Percentiles rank a stretch among this genome's conserved stretches.
Conservation (phyloP, 1,140 invertebrate genomes). For the Dolichoris vasculosae region DNA sequence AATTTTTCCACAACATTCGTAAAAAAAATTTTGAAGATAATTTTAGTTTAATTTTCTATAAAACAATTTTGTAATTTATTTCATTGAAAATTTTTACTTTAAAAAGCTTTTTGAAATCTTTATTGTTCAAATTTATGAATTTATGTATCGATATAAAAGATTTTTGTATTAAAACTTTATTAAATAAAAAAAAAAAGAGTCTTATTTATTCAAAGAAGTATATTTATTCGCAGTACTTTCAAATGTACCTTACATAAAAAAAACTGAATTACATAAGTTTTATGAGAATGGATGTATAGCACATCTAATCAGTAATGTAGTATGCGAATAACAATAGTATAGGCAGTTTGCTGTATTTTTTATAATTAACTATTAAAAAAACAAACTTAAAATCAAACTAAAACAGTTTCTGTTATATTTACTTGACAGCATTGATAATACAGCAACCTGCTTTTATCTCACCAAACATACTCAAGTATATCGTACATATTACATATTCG, state of each 20-base stretch:
- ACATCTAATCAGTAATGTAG: constrained; percentile 45
- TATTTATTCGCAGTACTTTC: constrained; percentile 53
- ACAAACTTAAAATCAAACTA: constrained; percentile 45
- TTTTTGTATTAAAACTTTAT: neutral
- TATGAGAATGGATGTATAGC: constrained; percentile 50
- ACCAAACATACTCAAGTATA: constrained; percentile 51
- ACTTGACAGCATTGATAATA: constrained; percentile 50
- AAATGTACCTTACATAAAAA: constrained; percentile 57
- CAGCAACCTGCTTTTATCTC: constrained; percentile 56
- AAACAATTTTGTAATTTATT: too few relatives aligned
- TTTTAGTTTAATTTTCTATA: neutral
- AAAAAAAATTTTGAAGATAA: constrained; percentile 8
- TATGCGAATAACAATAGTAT: constrained; percentile 46
- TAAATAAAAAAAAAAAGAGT: constrained; percentile 18
- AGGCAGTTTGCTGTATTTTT: constrained; percentile 49
- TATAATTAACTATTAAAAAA: constrained; percentile 40
- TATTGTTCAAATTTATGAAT: neutral
- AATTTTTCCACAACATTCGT: constrained; percentile 33
- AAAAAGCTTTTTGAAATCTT: neutral
- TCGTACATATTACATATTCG: constrained; percentile 49
- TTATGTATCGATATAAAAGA: constrained; percentile 10
- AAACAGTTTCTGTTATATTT: constrained; percentile 46
- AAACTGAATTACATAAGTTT: constrained; percentile 50
- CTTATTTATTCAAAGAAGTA: constrained; percentile 47
- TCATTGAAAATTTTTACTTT: neutral